phyloP scores from a whole-genome alignment of 1,140 invertebrate genomes.

The Conus ventricosus region DNA sequence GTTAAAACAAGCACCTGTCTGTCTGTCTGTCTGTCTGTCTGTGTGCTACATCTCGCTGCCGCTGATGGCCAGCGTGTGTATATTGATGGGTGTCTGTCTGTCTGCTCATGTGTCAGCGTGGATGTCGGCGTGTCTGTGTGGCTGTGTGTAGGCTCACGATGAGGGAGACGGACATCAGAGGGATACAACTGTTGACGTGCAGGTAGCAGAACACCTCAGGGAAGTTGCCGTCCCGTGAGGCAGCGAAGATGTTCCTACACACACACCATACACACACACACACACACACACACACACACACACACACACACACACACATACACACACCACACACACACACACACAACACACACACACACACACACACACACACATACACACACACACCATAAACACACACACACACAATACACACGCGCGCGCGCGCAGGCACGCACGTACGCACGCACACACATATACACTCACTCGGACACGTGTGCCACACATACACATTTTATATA shows the following conservation, averaged over 20 bases:
- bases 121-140: too few species aligned
- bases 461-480: neutral
- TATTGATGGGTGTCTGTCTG: too few species aligned
- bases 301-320: neutral
- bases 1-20: too few species aligned
- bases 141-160: conserved; percentile 81
- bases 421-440: neutral
- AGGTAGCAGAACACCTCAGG: conserved; percentile 92
- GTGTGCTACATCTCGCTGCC: too few species aligned
- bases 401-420: neutral
- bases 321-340: neutral
- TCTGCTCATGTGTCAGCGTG: too few species aligned
- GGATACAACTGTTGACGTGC: conserved; percentile 90
- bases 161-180: conserved; percentile 92
- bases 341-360: neutral
- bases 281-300: neutral
- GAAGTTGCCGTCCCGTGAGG: conserved; percentile 92
- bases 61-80: too few species aligned
- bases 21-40: too few species aligned
- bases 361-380: too few species aligned
- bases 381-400: neutral
- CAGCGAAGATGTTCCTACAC: conserved; percentile 82
- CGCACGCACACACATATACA: neutral
- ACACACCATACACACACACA: neutral
- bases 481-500: too few species aligned